Evolutionary conservation across 2,888 invertebrate species (phyloP).

Genomic region (Nemotelus nigrinus): DNA sequence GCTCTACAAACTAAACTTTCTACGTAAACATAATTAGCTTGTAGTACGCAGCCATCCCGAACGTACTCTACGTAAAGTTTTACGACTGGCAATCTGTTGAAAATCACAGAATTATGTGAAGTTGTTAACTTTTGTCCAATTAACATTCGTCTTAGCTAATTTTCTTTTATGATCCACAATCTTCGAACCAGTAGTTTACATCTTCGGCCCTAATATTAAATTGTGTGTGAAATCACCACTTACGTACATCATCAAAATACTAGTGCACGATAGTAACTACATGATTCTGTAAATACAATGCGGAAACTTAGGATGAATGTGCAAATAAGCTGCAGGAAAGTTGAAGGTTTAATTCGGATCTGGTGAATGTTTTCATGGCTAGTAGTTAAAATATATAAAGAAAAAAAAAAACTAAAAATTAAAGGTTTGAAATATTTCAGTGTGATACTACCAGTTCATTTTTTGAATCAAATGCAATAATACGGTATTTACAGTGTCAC

Average conservation of each 20-base stretch:
- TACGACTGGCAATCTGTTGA: constrained; percentile 40
- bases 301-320: no score
- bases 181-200: constrained; percentile 27
- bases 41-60: background rate
- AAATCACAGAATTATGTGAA: constrained; percentile 38
- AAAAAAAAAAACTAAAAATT: no score
- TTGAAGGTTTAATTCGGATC: no score
- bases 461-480: no score
- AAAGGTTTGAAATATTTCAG: no score
- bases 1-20: background rate
- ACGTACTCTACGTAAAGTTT: constrained; percentile 16
- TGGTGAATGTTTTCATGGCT: no score
- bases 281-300: no score
- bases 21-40: constrained; percentile 7
- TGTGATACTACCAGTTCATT: no score
- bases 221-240: constrained; percentile 40
- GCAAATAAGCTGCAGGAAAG: no score
- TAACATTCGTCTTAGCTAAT: constrained; percentile 43
- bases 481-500: no score
- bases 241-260: background rate
- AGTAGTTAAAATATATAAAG: no score
- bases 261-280: no score
- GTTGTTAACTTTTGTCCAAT: constrained; percentile 43
- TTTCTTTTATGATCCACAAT: constrained; percentile 38
- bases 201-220: constrained; percentile 30